These are phyloP conservation scores for Agriopis leucophaearia DNA, from an alignment of 2,888 invertebrate genomes.

Conservation along the genomic window DNA sequence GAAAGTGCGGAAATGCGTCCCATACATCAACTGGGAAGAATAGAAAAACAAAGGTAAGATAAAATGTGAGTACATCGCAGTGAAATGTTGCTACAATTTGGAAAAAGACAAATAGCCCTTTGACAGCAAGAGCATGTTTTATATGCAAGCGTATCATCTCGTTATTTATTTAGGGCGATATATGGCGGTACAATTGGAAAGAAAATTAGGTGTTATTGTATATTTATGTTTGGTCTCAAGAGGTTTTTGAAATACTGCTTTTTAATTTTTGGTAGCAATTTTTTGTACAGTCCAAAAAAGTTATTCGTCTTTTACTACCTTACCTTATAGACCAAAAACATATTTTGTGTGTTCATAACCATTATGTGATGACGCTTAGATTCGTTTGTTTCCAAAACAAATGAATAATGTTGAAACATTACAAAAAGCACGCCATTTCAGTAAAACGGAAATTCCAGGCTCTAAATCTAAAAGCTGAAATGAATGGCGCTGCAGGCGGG, in stretches of 20 bases:
- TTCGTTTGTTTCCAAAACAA: not conserved
- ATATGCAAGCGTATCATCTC: slow-evolving; percentile 60
- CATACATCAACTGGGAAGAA: slow-evolving; percentile 82
- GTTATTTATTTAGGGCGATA: slow-evolving; percentile 45
- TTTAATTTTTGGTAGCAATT: slow-evolving; percentile 5
- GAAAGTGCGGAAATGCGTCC: slow-evolving; percentile 84
- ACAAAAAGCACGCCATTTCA: not conserved
- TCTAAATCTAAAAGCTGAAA: not conserved
- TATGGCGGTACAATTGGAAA: slow-evolving; percentile 42
- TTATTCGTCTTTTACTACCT: not conserved
- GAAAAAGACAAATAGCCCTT: slow-evolving; percentile 76
- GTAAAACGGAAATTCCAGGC: not conserved
- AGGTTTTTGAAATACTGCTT: slow-evolving; percentile 36
- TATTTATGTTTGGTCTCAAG: slow-evolving; percentile 36
- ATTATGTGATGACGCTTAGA: not conserved
- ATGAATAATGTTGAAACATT: not conserved
- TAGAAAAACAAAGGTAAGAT: slow-evolving; percentile 80
- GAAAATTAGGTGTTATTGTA: slow-evolving; percentile 42
- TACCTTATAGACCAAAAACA: not conserved
- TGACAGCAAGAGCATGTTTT: slow-evolving; percentile 67
- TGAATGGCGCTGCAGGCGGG: not conserved
- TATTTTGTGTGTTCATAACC: not conserved
- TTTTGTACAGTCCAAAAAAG: not conserved
- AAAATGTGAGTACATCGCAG: slow-evolving; percentile 79
- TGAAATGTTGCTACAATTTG: slow-evolving; percentile 80